Percentiles rank a stretch among this genome's conserved stretches.
phyloP scores from a whole-genome alignment of 2,888 invertebrate genomes.

The Dascillus cervinus region DNA sequence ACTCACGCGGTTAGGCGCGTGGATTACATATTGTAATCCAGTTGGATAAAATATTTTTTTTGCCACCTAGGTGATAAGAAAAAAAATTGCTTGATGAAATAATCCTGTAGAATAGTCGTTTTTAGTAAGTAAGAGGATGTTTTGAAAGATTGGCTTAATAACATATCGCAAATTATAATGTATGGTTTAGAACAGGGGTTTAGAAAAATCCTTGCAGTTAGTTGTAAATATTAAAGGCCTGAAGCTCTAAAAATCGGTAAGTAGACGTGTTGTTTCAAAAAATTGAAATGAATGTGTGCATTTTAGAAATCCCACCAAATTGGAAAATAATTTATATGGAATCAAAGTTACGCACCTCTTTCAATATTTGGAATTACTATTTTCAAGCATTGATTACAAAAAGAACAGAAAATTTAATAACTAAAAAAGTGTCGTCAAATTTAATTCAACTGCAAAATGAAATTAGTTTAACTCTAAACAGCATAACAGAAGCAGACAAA shows the following conservation, averaged over 20 bases:
- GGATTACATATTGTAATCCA: too few relatives aligned
- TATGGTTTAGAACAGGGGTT: too few relatives aligned
- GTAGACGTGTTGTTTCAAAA: too few relatives aligned
- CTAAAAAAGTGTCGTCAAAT: constrained; percentile 32
- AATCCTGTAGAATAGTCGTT: too few relatives aligned
- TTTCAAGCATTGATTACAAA: constrained; percentile 68
- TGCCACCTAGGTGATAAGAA: too few relatives aligned
- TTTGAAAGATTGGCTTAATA: constrained; percentile 57
- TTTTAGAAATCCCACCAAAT: constrained; percentile 53
- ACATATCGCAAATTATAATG: constrained; percentile 51
- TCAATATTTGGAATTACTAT: constrained; percentile 64
- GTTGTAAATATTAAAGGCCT: constrained; percentile 63
- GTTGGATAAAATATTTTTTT: too few relatives aligned
- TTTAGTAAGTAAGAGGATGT: too few relatives aligned
- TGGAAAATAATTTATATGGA: constrained; percentile 58
- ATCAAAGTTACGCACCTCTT: constrained; percentile 47
- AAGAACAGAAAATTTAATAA: constrained; percentile 57
- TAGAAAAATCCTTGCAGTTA: constrained; percentile 53
- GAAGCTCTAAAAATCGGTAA: constrained; percentile 55
- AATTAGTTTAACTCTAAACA: constrained; percentile 21
- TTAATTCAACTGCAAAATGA: constrained; percentile 42
- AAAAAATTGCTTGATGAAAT: too few relatives aligned
- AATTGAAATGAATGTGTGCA: too few relatives aligned
- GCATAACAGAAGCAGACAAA: constrained; percentile 7
- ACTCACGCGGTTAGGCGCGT: too few relatives aligned